A percentile compares a stretch with the other conserved stretches of the same genome.
These are phyloP conservation scores for Zaprionus capensis DNA, from an alignment of 1,140 invertebrate genomes.

Conservation along the genomic window DNA sequence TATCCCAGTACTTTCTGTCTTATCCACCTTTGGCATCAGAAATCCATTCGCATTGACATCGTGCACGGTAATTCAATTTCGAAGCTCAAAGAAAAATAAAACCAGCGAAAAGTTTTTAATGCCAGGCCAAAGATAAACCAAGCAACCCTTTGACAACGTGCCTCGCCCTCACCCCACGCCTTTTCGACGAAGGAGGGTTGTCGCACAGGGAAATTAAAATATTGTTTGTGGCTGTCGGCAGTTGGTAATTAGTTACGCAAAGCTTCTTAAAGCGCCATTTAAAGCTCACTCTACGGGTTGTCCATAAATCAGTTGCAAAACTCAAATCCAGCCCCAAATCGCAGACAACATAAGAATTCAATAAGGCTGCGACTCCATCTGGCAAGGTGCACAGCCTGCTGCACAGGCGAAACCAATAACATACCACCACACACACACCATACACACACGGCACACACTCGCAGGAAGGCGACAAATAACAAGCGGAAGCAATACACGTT, in stretches of 20 bases:
- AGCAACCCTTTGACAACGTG: slow-evolving; percentile 61
- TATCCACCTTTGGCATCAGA: slow-evolving; percentile 8
- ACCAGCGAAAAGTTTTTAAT: slow-evolving; percentile 69
- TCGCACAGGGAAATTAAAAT: slow-evolving; percentile 38
- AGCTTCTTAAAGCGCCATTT: slow-evolving; percentile 27
- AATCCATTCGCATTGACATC: slow-evolving; percentile 57
- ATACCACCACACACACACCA: slow-evolving; percentile 32
- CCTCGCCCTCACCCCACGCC: background rate
- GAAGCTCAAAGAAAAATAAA: slow-evolving; percentile 80
- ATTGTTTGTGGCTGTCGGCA: slow-evolving; percentile 55
- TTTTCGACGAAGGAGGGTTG: background rate
- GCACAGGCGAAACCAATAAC: slow-evolving; percentile 49
- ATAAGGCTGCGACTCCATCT: slow-evolving; percentile 56
- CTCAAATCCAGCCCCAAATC: slow-evolving; percentile 69
- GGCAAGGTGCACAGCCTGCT: slow-evolving; percentile 52
- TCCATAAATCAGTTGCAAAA: slow-evolving; percentile 67
- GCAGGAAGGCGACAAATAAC: slow-evolving; percentile 38
- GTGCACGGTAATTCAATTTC: slow-evolving; percentile 75
- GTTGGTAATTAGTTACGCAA: slow-evolving; percentile 57
- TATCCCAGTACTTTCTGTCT: background rate
- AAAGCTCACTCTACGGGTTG: slow-evolving; percentile 18
- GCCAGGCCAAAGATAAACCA: slow-evolving; percentile 52
- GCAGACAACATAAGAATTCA: slow-evolving; percentile 80
- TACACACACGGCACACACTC: slow-evolving; percentile 24
- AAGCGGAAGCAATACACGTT: slow-evolving; percentile 80